Evolutionary conservation across 2,888 invertebrate species (phyloP).

Genomic region (Pherbina coryleti): DNA sequence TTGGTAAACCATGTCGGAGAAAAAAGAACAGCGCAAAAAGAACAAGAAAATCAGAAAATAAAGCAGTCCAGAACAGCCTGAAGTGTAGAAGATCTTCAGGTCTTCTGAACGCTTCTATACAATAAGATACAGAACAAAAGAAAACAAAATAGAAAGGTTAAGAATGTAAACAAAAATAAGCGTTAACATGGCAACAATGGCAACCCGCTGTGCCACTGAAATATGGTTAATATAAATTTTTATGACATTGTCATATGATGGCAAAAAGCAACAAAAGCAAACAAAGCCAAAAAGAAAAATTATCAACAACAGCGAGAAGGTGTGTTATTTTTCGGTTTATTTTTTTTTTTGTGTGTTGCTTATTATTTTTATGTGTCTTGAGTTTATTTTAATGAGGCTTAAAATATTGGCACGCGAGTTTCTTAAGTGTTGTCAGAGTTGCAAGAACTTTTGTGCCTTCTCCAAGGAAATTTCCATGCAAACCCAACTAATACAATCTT

Average conservation of each 20-base stretch:
- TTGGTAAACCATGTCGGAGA: no score
- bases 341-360: background rate
- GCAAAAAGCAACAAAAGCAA: slow-evolving; percentile 45
- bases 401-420: slow-evolving; percentile 39
- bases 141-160: slow-evolving; percentile 18
- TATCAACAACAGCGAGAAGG: slow-evolving; percentile 6
- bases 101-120: background rate
- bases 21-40: background rate
- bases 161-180: slow-evolving; percentile 62
- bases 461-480: no score
- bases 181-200: slow-evolving; percentile 71
- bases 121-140: background rate
- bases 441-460: no score
- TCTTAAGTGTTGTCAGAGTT: background rate
- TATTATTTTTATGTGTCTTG: slow-evolving; percentile 1
- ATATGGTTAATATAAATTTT: slow-evolving; percentile 67
- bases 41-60: background rate
- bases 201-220: slow-evolving; percentile 69
- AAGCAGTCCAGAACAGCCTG: background rate
- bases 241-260: slow-evolving; percentile 60
- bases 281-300: slow-evolving; percentile 28
- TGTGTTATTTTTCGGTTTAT: no score
- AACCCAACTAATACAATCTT: background rate
- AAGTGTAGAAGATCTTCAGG: background rate
- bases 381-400: slow-evolving; percentile 36